These are phyloP conservation scores for Tragelaphus scriptus DNA, from an alignment of 2,113 vertebrate genomes.

Conservation along the genomic window DNA sequence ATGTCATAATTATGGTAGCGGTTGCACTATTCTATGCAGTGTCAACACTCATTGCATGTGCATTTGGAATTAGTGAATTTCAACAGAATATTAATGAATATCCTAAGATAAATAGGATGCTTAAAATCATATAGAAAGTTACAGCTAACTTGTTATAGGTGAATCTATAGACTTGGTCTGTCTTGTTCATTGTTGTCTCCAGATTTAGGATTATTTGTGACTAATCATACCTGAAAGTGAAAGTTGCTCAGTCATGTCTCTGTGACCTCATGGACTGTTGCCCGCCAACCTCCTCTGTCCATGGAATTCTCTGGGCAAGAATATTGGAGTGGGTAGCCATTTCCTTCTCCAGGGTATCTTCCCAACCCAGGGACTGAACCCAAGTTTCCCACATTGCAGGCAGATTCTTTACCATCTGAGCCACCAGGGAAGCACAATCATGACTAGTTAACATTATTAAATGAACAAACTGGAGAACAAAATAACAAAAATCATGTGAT, in stretches of 20 bases:
- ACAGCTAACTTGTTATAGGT: too few species aligned
- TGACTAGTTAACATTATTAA: background rate
- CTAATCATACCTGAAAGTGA: background rate
- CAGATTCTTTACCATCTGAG: background rate
- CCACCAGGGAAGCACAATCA: background rate
- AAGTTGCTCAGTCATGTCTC: background rate
- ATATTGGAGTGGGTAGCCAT: background rate
- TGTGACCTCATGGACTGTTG: background rate
- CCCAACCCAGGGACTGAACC: background rate
- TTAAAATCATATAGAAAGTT: background rate
- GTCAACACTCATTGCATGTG: background rate
- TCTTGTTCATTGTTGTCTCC: background rate
- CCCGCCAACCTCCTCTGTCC: background rate
- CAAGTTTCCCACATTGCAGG: background rate
- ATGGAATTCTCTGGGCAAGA: background rate
- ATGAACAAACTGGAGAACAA: background rate
- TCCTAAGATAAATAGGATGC: background rate
- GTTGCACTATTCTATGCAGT: background rate
- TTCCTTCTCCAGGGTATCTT: background rate
- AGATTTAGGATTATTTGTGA: background rate
- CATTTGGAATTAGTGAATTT: background rate
- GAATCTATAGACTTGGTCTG: background rate
- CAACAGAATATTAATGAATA: background rate
- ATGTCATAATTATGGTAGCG: background rate
- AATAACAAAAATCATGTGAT: background rate